Base-by-base conservation (phyloP, 1,140 invertebrate genomes). In the Lethrus apterus region DNA sequence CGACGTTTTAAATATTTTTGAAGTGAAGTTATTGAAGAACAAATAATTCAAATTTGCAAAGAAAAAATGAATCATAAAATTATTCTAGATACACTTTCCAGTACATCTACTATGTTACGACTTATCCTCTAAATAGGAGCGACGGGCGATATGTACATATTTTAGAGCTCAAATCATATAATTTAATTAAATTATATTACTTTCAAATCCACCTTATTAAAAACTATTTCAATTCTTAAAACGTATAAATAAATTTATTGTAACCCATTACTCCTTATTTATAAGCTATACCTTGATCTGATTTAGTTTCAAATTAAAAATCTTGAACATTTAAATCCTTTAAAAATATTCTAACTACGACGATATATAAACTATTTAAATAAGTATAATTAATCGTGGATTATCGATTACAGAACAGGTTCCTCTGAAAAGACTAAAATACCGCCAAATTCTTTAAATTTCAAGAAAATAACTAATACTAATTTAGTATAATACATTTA, bases 61-160 rank as follows among this genome's bases (percentile, higher is more conserved):
- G n/a, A n/a, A n/a, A n/a, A n/a, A n/a, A n/a, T n/a, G n/a, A n/a
- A n/a, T n/a, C n/a, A n/a, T n/a, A n/a, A n/a, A n/a, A n/a, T n/a
- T n/a, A n/a, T n/a, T n/a, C 73, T 69, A 78, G 73, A 71, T 66
- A 67, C 68, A 79, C 66, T 72, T 81, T 81, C 78, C 75, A 75
- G 68, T 79, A 79, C 63, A 62, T 70, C 74, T 77, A 81, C 78
- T 81, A 69, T 81, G 78, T 81, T 81, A 79, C 78, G 78, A 80
- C 77, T 80, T 80, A 73, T 79, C 72, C n/a, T 65, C 64, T 72
- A 72, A 68, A 71, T 66, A 69, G 76, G 72, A 81, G 66, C 69
- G 78, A 81, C 76, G 76, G 77, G 77, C 76, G 71, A 80, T 82
- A 72, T 79, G 75, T 77, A 67, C 74, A 73, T 70, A 72, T 66